Percentiles rank a stretch among this genome's conserved stretches.
Evolutionary conservation across 2,888 invertebrate species (phyloP).

Genomic region (Caenorhabditis imperialis): DNA sequence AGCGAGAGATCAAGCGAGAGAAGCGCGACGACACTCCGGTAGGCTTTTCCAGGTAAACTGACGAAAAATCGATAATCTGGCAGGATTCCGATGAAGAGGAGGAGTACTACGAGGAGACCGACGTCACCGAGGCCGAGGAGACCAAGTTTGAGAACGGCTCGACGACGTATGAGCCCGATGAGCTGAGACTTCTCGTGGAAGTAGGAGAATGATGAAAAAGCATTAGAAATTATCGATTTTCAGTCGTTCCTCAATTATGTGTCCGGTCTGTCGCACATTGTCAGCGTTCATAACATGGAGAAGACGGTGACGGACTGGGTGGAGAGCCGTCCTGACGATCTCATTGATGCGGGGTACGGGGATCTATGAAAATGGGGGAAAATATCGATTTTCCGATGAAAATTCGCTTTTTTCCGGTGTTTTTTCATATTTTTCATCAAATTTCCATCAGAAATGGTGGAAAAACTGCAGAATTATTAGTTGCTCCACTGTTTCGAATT

Average conservation of each 20-base stretch:
- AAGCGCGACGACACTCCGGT: background rate
- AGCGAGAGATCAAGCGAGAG: background rate
- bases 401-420: too few species aligned
- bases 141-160: slow-evolving; percentile 1
- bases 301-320: slow-evolving; percentile 22
- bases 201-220: background rate
- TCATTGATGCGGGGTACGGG: slow-evolving; percentile 27
- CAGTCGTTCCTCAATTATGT: slow-evolving; percentile 10
- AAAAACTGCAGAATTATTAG: too few species aligned
- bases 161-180: slow-evolving; percentile 24
- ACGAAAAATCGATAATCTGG: background rate
- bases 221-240: too few species aligned
- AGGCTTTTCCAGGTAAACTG: background rate
- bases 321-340: background rate
- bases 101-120: slow-evolving; percentile 18
- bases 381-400: too few species aligned
- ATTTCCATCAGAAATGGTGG: too few species aligned
- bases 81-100: slow-evolving; percentile 30
- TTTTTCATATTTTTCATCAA: too few species aligned
- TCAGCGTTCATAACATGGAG: slow-evolving; percentile 24
- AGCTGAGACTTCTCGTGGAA: slow-evolving; percentile 13
- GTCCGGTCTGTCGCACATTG: background rate
- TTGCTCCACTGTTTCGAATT: too few species aligned
- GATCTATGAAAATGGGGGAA: too few species aligned
- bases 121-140: background rate